phyloP scores from a whole-genome alignment of 2,113 vertebrate species.

The Entomyzon cyanotis region DNA sequence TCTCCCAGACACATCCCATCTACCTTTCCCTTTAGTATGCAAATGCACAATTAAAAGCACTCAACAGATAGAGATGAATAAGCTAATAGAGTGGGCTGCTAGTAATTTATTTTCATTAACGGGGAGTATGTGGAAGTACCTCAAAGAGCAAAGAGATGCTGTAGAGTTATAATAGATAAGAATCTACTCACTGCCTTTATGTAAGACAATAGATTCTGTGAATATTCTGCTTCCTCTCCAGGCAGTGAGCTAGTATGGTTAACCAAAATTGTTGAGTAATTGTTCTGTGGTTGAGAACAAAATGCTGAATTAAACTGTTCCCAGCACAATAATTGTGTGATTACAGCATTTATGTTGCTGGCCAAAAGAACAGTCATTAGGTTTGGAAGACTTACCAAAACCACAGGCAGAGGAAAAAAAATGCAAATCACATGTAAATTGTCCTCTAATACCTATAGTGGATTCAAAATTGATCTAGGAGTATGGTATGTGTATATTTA shows the following conservation, averaged over 20 bases:
- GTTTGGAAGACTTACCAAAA: constrained; percentile 83
- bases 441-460: constrained; percentile 76
- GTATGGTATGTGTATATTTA: constrained; percentile 56
- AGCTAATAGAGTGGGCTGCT: constrained; percentile 21
- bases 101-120: constrained; percentile 42
- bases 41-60: constrained; percentile 64
- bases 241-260: constrained; percentile 86
- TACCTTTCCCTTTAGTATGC: constrained; percentile 32
- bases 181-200: constrained; percentile 77
- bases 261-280: constrained; percentile 96
- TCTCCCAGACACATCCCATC: background rate
- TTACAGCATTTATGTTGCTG: constrained; percentile 88
- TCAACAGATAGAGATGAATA: constrained; percentile 48
- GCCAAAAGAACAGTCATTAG: constrained; percentile 86
- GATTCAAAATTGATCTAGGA: constrained; percentile 65
- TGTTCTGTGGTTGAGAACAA: constrained; percentile 92
- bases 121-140: constrained; percentile 25
- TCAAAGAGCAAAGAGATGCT: constrained; percentile 40
- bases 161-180: constrained; percentile 45
- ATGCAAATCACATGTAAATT: constrained; percentile 82
- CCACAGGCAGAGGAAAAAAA: constrained; percentile 77
- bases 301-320: constrained; percentile 89
- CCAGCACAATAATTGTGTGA: constrained; percentile 92
- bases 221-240: constrained; percentile 84
- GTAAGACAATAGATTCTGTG: constrained; percentile 79